Percentiles rank a stretch among this genome's conserved stretches.
phyloP scores from a whole-genome alignment of 1,140 invertebrate species.

The Anagrus nilaparvatae region DNA sequence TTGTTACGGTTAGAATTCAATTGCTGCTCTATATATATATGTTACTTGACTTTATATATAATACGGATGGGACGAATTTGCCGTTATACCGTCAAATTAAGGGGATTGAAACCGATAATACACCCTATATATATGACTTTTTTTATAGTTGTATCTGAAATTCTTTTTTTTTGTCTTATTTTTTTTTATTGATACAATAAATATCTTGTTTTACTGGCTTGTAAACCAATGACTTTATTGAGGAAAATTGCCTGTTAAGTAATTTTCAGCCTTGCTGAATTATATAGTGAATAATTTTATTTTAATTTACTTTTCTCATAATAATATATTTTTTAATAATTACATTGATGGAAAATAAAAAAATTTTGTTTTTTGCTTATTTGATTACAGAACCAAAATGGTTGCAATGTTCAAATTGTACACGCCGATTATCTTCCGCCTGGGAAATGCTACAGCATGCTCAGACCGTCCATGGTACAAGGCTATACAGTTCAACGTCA shows the following conservation, averaged over 20 bases:
- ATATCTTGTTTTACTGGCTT: too few relatives aligned
- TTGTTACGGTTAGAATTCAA: too few relatives aligned
- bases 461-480: conserved; percentile 85
- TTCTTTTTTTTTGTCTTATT: not conserved
- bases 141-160: conserved; percentile 2
- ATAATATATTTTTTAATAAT: too few relatives aligned
- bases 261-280: too few relatives aligned
- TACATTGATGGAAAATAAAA: too few relatives aligned
- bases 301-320: too few relatives aligned
- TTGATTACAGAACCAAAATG: conserved; percentile 90
- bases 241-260: too few relatives aligned
- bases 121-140: not conserved
- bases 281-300: too few relatives aligned
- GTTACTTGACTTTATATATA: too few relatives aligned
- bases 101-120: conserved; percentile 19
- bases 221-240: too few relatives aligned
- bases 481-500: conserved; percentile 72
- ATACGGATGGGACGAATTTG: too few relatives aligned
- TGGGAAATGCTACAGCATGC: conserved; percentile 92
- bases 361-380: conserved; percentile 35
- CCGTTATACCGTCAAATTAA: conserved; percentile 33
- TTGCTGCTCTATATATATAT: too few relatives aligned
- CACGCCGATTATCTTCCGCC: conserved; percentile 77
- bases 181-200: not conserved
- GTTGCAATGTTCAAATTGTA: conserved; percentile 91